Base-by-base conservation (phyloP, 2,797 vertebrate species). In the Phrynocephalus guinanensis region DNA sequence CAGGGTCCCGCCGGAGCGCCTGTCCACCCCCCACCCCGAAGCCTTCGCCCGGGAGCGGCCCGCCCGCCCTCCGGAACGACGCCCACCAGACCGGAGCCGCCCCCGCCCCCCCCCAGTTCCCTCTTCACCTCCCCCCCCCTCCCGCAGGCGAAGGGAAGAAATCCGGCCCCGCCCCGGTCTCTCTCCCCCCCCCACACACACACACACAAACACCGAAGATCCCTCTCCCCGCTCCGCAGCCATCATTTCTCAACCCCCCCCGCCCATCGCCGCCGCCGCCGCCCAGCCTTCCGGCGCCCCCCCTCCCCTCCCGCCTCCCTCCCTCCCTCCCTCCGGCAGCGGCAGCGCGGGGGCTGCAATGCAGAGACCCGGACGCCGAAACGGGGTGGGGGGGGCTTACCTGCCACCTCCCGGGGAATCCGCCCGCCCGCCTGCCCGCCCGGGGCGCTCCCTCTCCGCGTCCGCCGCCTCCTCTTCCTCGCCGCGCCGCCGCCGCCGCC, bases 321-420 rank as follows among this genome's bases (percentile, higher is more conserved):
- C 16, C 63, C 22, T 18, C 30, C 33, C 20, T 22, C 16, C 83
- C 79, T 50, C 33, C 5, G 30, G 72, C 60, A 24, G 30, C 63
- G 9, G 18, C 9, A 11, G 11, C 79, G 28, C 83, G 83, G 60
- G 60, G 93, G 86, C 95, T 95, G 96, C 96, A 96, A 95, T 96
- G 96, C 96, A 16, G 33, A 72, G n/a, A 16, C 18, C 60, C 60
- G 68, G 68, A 11, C 5, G 24, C 67, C 22, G 67, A 8, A 2
- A 24, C 5, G 24, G 26, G 15, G 60, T 68, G 79, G 90, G 91
- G 80, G 86, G 24, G 87, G 88, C 48, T 95, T 95, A 96, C 96
- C 96, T 97, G 96, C 92, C 91, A 93, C 95, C 95, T 95, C 95
- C 91, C 92, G 92, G 94, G 95, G 95, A 93, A 91, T 88, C 75